Evolutionary conservation across 2,113 vertebrate genomes (phyloP), one percentile per base, ranked within the genome.

Genomic region (Peromyscus californicus): DNA sequence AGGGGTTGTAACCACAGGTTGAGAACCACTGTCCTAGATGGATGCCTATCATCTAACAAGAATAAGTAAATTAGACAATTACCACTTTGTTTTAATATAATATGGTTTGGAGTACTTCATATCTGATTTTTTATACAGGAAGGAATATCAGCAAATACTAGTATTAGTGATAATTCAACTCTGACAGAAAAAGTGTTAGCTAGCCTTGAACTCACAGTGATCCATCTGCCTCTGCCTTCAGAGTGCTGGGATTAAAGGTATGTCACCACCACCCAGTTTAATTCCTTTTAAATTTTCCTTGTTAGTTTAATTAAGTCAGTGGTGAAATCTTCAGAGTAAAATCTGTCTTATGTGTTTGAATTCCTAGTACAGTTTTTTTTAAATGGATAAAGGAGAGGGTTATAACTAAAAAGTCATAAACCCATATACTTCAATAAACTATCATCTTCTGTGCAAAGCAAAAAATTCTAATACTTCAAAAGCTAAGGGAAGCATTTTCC

Each of bases 291-390:
- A 24, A 75, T 33, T 21, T 45, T 75, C 29, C 12, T 29, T 78
- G 42, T 78, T 78, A 84, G 22, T 70, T 97, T 93, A 86, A 86
- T 54, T 84, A 85, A 94, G 8, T 93, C 48, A 86, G 59, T 76
- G 17, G 75, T 70, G 51, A 91, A 24, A 82, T 94, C 88, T 91
- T 79, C n/a, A 65, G 87, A 63, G 54, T 80, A 21, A 93, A 22
- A 63, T 85, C 33, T 92, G 54, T 72, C 95, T 90, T 91, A 69
- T 84, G 78, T 87, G 42, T 78, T 51, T 96, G 51, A 39, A 67
- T 89, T 96, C 17, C n/a, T 91, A 78, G 36, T 76, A 79, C 0
- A 63, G 48, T 69, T 86, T 91, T 70, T 84, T 39, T 16, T 1
- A n/a, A n/a, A 31, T 9, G 4, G 24, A 36, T 48, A 45, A 76